These are phyloP conservation scores for Oscheius sp. DNA, from an alignment of 1,140 invertebrate species.

Conservation along the genomic window DNA sequence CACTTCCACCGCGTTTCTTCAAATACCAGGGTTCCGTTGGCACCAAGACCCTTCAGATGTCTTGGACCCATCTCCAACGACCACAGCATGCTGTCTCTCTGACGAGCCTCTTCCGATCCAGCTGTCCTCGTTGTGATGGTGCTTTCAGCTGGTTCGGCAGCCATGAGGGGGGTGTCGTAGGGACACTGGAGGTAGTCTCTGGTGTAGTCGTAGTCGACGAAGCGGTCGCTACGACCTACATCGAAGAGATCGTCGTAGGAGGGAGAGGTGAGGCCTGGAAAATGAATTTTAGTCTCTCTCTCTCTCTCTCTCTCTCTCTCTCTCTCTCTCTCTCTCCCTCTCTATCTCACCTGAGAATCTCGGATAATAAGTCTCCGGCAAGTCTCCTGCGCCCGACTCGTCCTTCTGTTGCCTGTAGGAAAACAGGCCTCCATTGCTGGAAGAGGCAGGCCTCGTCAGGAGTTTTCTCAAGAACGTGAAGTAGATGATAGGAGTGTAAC, in stretches of 20 bases:
- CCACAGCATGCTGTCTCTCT: conserved; percentile 3
- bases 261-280: conserved; percentile 29
- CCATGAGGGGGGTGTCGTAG: conserved; percentile 22
- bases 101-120: conserved; percentile 11
- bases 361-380: conserved; percentile 28
- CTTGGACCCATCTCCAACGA: conserved; percentile 2
- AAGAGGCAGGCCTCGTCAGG: conserved; percentile 15
- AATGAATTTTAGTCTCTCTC: background rate
- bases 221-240: conserved; percentile 5
- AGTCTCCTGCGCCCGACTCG: conserved; percentile 20
- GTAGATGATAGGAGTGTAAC: conserved; percentile 27
- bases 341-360: conserved; percentile 26
- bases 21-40: conserved; percentile 30
- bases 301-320: background rate
- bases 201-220: conserved; percentile 18
- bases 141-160: conserved; percentile 22
- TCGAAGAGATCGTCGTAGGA: conserved; percentile 38
- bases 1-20: conserved; percentile 6
- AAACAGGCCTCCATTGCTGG: conserved; percentile 24
- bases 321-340: background rate
- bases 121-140: conserved; percentile 27
- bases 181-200: conserved; percentile 19
- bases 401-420: conserved; percentile 34
- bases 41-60: conserved; percentile 29
- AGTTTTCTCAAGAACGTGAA: conserved; percentile 28